Evolutionary conservation across 2,888 invertebrate genomes (phyloP).

Genomic region (Platynereis dumerilii): DNA sequence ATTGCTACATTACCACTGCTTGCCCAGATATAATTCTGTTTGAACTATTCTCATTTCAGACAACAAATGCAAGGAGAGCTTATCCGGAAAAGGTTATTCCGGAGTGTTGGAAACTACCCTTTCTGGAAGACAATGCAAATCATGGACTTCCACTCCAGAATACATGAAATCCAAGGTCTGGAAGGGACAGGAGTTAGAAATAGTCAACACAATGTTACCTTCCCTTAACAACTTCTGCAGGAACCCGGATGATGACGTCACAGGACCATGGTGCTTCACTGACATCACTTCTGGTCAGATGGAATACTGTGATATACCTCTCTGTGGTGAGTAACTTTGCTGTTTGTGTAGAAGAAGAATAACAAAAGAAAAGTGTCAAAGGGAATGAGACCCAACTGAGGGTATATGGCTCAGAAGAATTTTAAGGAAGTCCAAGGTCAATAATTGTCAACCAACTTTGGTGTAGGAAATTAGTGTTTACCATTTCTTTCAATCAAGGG

Average conservation of each 20-base stretch:
- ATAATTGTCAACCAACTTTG: no score
- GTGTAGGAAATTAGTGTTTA: no score
- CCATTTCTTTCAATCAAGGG: no score
- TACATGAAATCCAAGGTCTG: constrained; percentile 26
- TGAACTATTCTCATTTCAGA: constrained; percentile 5
- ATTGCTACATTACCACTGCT: no score
- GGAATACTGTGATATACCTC: constrained; percentile 32
- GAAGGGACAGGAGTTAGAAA: constrained; percentile 14
- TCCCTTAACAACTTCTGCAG: constrained; percentile 30
- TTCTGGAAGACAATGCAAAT: constrained; percentile 8
- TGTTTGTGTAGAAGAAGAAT: no score
- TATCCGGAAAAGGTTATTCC: constrained; percentile 17
- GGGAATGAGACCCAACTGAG: no score
- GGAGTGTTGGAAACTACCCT: not conserved
- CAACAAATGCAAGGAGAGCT: constrained; percentile 15
- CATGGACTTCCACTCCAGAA: constrained; percentile 7
- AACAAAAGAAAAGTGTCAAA: no score
- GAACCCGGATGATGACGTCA: constrained; percentile 34
- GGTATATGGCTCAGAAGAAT: no score
- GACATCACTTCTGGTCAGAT: constrained; percentile 25
- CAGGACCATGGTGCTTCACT: constrained; percentile 38
- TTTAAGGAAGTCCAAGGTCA: no score
- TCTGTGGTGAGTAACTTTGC: constrained; percentile 25
- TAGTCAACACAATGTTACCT: constrained; percentile 9
- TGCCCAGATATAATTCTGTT: no score